These are phyloP conservation scores for Neotragus moschatus DNA, from an alignment of 2,113 vertebrate genomes.

Conservation along the genomic window DNA sequence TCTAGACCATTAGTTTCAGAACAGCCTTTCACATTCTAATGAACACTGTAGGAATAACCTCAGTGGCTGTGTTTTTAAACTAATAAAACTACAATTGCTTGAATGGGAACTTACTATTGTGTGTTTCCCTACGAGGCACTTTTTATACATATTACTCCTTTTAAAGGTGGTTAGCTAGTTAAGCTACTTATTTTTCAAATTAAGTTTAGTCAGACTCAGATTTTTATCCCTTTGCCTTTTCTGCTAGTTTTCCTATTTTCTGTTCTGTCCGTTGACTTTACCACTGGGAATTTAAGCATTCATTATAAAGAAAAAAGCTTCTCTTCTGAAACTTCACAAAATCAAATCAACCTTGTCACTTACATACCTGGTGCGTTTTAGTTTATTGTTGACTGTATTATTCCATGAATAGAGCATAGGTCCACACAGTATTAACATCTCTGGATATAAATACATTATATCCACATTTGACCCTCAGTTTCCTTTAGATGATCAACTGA, in stretches of 20 bases:
- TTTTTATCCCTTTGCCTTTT: background rate
- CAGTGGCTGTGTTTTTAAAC: background rate
- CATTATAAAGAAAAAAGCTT: background rate
- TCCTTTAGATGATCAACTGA: background rate
- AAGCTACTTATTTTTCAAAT: background rate
- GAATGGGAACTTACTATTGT: background rate
- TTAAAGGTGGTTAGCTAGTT: background rate
- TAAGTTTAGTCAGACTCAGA: background rate
- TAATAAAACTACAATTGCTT: background rate
- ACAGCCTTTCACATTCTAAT: background rate
- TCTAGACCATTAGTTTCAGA: slow-evolving; percentile 2
- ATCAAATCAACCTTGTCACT: background rate
- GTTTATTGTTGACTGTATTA: background rate
- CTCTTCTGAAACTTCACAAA: background rate
- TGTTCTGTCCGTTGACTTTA: background rate
- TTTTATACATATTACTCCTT: background rate
- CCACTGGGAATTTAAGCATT: background rate
- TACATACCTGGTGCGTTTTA: background rate
- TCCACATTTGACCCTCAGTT: background rate
- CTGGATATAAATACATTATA: background rate
- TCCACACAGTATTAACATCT: background rate
- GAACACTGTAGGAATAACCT: background rate
- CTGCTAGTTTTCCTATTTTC: background rate
- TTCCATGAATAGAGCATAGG: fast-evolving
- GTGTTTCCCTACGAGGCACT: background rate